phyloP scores from a whole-genome alignment of 2,888 invertebrate species.

The Cantharis rufa region DNA sequence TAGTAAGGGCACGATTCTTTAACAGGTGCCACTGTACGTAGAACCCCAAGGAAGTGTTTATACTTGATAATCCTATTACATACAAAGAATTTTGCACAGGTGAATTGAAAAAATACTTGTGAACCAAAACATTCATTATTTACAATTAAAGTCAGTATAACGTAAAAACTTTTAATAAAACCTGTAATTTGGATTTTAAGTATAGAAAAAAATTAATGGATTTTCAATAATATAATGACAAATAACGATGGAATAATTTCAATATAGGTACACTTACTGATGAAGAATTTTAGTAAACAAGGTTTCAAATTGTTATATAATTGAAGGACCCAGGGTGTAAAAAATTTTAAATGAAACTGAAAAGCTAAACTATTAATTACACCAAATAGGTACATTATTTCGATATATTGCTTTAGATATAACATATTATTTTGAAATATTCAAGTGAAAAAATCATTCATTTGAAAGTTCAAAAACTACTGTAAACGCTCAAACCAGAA shows the following conservation, averaged over 20 bases:
- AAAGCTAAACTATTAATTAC: background rate
- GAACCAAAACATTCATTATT: background rate
- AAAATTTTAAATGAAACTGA: background rate
- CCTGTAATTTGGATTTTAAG: background rate
- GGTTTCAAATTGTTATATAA: background rate
- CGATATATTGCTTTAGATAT: background rate
- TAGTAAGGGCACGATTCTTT: slow-evolving; percentile 16
- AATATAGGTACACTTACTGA: background rate
- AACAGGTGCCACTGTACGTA: slow-evolving; percentile 11
- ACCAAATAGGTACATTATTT: too few species aligned
- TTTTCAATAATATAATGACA: background rate
- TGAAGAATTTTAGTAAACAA: background rate
- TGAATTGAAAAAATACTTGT: background rate
- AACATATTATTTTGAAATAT: background rate
- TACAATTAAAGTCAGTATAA: background rate
- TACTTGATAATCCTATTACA: background rate
- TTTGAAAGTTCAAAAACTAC: too few species aligned
- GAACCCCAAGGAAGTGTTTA: slow-evolving; percentile 1
- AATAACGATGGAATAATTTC: background rate
- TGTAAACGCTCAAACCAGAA: too few species aligned
- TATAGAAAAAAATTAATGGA: background rate
- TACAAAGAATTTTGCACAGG: background rate
- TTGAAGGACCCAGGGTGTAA: background rate
- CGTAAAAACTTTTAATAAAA: background rate
- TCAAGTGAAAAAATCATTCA: too few species aligned